Conservation (phyloP, 92 coral and sea anemone species). For the Diadumene lineata region DNA sequence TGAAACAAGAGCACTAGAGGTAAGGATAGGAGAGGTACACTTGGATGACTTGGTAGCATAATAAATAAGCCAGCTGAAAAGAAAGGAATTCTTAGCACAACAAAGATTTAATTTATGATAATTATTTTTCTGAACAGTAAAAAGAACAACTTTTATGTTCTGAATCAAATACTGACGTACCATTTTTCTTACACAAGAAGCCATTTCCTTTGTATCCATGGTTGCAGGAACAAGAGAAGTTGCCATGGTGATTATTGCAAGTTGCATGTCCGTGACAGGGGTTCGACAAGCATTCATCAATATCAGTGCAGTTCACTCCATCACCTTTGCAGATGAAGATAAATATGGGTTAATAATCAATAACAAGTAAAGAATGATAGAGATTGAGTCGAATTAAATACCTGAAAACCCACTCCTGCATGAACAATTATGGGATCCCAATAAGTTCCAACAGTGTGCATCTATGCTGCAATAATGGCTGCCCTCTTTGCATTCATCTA, state of each 20-base stretch:
- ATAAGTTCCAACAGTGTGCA: slow-evolving; percentile 10
- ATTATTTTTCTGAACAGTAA: background rate
- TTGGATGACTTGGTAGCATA: background rate
- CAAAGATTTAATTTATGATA: background rate
- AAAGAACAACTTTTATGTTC: no score
- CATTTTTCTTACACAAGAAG: background rate
- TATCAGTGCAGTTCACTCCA: slow-evolving; percentile 15
- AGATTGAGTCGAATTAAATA: background rate
- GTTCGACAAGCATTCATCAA: background rate
- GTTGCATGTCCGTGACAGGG: background rate
- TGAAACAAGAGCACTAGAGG: background rate
- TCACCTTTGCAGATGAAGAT: slow-evolving; percentile 7
- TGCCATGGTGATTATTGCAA: background rate
- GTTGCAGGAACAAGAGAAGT: slow-evolving; percentile 6
- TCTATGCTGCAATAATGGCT: slow-evolving; percentile 7
- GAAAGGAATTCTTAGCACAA: background rate
- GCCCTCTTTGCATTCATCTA: slow-evolving; percentile 11
- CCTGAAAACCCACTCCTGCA: slow-evolving; percentile 25
- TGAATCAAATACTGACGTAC: background rate
- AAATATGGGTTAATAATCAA: background rate
- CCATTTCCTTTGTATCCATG: slow-evolving; percentile 21
- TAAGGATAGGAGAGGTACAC: background rate
- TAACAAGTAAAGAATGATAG: slow-evolving; percentile 7
- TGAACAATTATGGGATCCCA: slow-evolving; percentile 16
- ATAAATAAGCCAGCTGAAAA: background rate